phyloP scores from a whole-genome alignment of 1,140 invertebrate species.

The Delia radicum region DNA sequence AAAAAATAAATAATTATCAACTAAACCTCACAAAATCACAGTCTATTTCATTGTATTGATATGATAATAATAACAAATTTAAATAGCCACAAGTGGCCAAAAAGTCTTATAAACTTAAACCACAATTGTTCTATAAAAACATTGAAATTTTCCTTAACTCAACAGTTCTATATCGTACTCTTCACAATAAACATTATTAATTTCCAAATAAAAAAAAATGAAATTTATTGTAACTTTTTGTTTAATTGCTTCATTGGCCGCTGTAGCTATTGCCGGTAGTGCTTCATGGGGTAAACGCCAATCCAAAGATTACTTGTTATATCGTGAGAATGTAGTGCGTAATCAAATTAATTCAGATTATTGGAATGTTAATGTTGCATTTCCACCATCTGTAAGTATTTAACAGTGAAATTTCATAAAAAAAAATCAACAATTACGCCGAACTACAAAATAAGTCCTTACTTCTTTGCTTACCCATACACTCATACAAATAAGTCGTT shows the following conservation, averaged over 20 bases:
- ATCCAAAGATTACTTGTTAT: conserved; percentile 35
- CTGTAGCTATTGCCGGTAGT: conserved; percentile 36
- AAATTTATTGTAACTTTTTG: conserved; percentile 37
- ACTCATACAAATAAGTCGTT: no score
- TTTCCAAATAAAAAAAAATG: conserved; percentile 31
- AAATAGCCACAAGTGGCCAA: background rate
- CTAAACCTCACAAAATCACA: background rate
- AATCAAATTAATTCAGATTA: conserved; percentile 39
- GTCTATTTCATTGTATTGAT: background rate
- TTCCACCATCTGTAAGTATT: conserved; percentile 38
- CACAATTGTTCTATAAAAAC: conserved; percentile 9
- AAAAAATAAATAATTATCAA: background rate
- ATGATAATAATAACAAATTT: background rate
- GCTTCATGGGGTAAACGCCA: conserved; percentile 36
- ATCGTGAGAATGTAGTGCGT: conserved; percentile 36
- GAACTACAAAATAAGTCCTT: no score
- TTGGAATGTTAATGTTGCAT: conserved; percentile 39
- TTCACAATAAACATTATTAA: background rate
- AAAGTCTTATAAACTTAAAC: background rate
- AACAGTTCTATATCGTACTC: background rate
- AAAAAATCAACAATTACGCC: no score
- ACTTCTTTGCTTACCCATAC: no score
- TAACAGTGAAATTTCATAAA: no score
- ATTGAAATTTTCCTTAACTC: background rate
- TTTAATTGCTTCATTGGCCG: conserved; percentile 38